These are phyloP conservation scores for Meloidogyne floridensis DNA, from an alignment of 1,140 invertebrate genomes.

Conservation along the genomic window DNA sequence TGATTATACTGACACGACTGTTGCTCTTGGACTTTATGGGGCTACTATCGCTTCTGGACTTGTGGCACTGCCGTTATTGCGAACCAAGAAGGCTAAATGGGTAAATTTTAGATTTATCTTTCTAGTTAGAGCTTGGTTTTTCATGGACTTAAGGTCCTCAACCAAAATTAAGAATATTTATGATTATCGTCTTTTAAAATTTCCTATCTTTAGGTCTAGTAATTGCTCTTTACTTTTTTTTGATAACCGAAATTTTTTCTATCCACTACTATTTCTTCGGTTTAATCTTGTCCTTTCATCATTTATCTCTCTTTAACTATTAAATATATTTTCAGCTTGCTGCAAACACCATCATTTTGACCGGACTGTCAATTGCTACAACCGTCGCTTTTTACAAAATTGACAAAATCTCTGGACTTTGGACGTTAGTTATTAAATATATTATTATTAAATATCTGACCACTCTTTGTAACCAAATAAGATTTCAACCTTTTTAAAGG, in stretches of 20 bases:
- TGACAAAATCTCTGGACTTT: slow-evolving; percentile 58
- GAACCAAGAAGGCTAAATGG: slow-evolving; percentile 53
- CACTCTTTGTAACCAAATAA: too few relatives aligned
- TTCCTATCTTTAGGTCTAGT: too few relatives aligned
- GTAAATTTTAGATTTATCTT: slow-evolving; percentile 32
- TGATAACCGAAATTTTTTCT: too few relatives aligned
- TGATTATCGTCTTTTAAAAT: too few relatives aligned
- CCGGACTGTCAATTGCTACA: slow-evolving; percentile 49
- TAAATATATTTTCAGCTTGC: slow-evolving; percentile 46
- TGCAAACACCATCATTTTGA: slow-evolving; percentile 49
- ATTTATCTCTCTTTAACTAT: background rate
- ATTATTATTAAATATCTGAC: too few relatives aligned
- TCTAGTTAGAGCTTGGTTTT: too few relatives aligned
- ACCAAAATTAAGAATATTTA: too few relatives aligned
- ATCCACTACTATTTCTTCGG: too few relatives aligned
- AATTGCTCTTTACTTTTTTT: too few relatives aligned
- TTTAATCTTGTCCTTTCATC: too few relatives aligned
- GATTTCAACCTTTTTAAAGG: too few relatives aligned
- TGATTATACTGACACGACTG: slow-evolving; percentile 62
- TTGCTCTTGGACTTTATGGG: slow-evolving; percentile 61
- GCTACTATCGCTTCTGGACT: slow-evolving; percentile 45
- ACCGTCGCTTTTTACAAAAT: slow-evolving; percentile 61
- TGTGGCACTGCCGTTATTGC: slow-evolving; percentile 52
- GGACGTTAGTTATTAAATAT: slow-evolving; percentile 36
- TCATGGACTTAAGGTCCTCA: too few relatives aligned